Percentiles rank a stretch among this genome's conserved stretches.
Conservation (phyloP, 2,888 invertebrate species). For the Tenthredo mesomela region DNA sequence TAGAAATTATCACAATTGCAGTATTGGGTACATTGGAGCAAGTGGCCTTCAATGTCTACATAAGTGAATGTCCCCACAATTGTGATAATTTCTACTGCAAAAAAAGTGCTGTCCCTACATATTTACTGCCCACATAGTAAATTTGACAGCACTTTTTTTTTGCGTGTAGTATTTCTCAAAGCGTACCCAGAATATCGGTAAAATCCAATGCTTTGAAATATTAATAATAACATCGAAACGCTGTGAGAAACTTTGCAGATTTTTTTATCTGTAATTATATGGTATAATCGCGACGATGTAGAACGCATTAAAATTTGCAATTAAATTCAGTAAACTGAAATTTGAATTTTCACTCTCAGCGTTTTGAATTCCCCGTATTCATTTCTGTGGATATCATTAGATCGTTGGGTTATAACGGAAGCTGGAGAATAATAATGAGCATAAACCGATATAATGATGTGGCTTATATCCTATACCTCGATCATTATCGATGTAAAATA, state of each 20-base stretch:
- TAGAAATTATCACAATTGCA: too few species aligned
- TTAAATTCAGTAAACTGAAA: background rate
- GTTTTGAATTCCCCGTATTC: background rate
- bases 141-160: too few species aligned
- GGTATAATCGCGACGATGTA: background rate
- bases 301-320: background rate
- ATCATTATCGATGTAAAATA: conserved; percentile 29
- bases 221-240: background rate
- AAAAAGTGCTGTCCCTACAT: too few species aligned
- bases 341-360: conserved; percentile 1
- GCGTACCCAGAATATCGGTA: too few species aligned
- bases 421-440: conserved; percentile 24
- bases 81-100: too few species aligned
- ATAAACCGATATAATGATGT: background rate
- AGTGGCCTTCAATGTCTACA: too few species aligned
- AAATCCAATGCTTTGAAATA: background rate
- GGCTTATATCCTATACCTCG: conserved; percentile 6
- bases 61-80: too few species aligned
- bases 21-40: too few species aligned
- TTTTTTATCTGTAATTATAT: background rate
- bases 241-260: background rate
- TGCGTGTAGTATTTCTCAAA: too few species aligned
- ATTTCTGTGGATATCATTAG: conserved; percentile 10
- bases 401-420: conserved; percentile 1
- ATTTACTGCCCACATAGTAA: too few species aligned